Percentiles rank a stretch among this genome's conserved stretches.
phyloP scores from a whole-genome alignment of 2,113 vertebrate species.

The Fregata magnificens region DNA sequence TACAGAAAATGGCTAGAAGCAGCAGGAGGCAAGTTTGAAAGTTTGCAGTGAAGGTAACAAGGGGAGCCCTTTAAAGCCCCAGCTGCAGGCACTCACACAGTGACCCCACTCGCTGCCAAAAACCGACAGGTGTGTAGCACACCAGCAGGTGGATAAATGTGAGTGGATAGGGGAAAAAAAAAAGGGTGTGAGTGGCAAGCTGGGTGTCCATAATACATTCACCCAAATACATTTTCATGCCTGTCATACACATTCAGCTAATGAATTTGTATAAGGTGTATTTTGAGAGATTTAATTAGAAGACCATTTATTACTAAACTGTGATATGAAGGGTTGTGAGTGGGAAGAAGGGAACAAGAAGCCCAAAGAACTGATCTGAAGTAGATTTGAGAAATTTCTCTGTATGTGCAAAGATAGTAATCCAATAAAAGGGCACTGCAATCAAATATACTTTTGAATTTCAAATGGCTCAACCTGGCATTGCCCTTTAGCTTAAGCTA shows the following conservation, averaged over 20 bases:
- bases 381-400: not conserved
- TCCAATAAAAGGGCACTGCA: not conserved
- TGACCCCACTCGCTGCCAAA: not conserved
- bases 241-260: not conserved
- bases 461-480: not conserved
- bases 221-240: not conserved
- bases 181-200: not conserved
- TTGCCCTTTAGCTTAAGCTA: not conserved
- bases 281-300: not conserved
- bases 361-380: not conserved
- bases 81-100: not conserved
- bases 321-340: not conserved
- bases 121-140: not conserved
- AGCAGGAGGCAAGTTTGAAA: not conserved
- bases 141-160: not conserved
- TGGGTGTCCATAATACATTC: not conserved
- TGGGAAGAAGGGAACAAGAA: not conserved
- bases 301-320: not conserved
- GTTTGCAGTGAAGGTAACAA: not conserved
- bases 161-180: fast-evolving
- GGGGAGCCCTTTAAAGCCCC: not conserved
- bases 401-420: not conserved
- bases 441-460: not conserved
- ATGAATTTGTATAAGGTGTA: not conserved
- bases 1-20: not conserved